Conservation (phyloP, 2,888 invertebrate species). For the Limnephilus lunatus region DNA sequence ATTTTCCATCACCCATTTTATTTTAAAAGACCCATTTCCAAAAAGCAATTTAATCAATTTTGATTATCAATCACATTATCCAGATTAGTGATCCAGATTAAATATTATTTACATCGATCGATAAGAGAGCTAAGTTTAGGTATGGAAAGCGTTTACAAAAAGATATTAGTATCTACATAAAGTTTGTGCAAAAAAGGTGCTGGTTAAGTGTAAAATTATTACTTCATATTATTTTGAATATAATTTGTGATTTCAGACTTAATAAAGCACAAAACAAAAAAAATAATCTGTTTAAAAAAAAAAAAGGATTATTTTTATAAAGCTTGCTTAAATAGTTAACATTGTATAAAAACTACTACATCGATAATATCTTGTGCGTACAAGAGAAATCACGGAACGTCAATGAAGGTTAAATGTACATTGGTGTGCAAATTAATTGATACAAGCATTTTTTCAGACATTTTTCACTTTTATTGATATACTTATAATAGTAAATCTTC, state of each 20-base stretch:
- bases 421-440: too few species aligned
- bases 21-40: neutral
- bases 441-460: too few species aligned
- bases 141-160: neutral
- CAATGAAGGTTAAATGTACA: neutral
- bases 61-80: neutral
- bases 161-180: neutral
- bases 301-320: neutral
- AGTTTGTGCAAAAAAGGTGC: neutral
- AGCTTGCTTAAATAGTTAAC: neutral
- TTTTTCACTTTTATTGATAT: too few species aligned
- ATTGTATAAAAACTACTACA: neutral
- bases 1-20: neutral
- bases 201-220: neutral
- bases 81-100: too few species aligned
- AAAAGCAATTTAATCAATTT: neutral
- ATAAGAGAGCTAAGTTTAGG: neutral
- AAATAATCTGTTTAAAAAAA: neutral
- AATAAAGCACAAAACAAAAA: neutral
- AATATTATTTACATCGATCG: neutral
- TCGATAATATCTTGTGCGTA: neutral
- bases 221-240: neutral
- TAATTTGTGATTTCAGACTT: neutral
- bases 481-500: too few species aligned
- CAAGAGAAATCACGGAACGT: neutral